Conservation (phyloP, 2,888 invertebrate species). For the Galerucella nymphaeae region DNA sequence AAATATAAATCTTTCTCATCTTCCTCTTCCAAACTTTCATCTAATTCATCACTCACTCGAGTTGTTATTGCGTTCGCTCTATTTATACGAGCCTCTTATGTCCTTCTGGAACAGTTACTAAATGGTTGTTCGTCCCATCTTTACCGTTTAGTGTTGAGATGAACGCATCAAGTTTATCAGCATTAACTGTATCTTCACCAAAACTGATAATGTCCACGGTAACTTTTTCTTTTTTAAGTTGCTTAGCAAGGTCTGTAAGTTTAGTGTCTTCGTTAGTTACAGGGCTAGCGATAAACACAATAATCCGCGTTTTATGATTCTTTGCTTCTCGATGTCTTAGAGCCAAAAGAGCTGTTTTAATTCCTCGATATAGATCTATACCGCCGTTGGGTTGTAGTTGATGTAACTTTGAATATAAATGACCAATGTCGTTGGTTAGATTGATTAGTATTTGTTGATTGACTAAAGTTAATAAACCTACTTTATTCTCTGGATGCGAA, state of each 20-base stretch:
- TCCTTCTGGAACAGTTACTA: constrained; percentile 98
- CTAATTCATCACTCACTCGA: background rate
- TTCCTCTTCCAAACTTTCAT: background rate
- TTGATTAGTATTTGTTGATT: constrained; percentile 96
- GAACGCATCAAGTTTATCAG: constrained; percentile 88
- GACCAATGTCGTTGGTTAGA: constrained; percentile 94
- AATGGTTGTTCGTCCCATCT: constrained; percentile 87
- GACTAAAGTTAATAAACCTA: constrained; percentile 90
- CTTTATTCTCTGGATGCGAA: constrained; percentile 99
- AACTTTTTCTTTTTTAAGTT: constrained; percentile 98
- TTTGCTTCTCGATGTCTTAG: constrained; percentile 98
- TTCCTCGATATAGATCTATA: constrained; percentile 90
- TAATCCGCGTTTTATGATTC: constrained; percentile 98
- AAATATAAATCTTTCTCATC: constrained; percentile 57
- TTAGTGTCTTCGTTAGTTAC: constrained; percentile 92
- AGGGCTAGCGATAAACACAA: constrained; percentile 97
- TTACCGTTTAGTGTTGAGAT: constrained; percentile 95
- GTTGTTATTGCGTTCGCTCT: background rate
- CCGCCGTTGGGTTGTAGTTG: constrained; percentile 93
- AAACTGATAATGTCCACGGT: constrained; percentile 98
- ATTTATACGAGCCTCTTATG: background rate
- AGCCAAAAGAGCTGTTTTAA: constrained; percentile 96
- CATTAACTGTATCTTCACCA: constrained; percentile 92
- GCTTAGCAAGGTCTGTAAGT: constrained; percentile 93
- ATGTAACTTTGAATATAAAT: constrained; percentile 94